A percentile compares a stretch with the other conserved stretches of the same genome.
Conservation (phyloP, 1,140 invertebrate species). For the Gryllus bimaculatus region DNA sequence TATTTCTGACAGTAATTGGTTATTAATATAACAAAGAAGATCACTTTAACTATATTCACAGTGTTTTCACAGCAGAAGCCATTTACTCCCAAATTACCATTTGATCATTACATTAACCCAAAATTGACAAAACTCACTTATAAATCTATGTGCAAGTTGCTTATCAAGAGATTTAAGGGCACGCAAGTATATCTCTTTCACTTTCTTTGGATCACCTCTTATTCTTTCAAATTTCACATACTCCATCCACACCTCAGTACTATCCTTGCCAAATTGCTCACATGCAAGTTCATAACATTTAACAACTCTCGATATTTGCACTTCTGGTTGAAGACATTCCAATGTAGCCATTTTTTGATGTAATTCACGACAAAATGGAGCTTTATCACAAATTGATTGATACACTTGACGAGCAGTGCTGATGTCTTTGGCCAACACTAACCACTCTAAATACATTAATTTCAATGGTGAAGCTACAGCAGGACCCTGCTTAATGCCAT, state of each 20-base stretch:
- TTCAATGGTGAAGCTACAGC: constrained; percentile 35
- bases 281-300: constrained; percentile 37
- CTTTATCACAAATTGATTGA: constrained; percentile 30
- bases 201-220: constrained; percentile 35
- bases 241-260: constrained; percentile 29
- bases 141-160: constrained; percentile 32
- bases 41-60: too few species aligned
- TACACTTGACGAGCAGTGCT: constrained; percentile 36
- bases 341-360: constrained; percentile 42
- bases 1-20: too few species aligned
- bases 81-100: too few species aligned
- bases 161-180: constrained; percentile 39
- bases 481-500: constrained; percentile 32
- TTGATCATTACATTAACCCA: too few species aligned
- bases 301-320: constrained; percentile 32
- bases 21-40: too few species aligned
- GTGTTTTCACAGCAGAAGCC: too few species aligned
- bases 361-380: constrained; percentile 38
- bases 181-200: constrained; percentile 37
- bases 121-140: constrained; percentile 31
- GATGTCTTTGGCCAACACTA: constrained; percentile 31
- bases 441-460: constrained; percentile 39
- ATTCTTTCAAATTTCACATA: constrained; percentile 42
- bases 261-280: constrained; percentile 40
- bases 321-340: constrained; percentile 37